Percentiles rank a stretch among this genome's conserved stretches.
phyloP scores from a whole-genome alignment of 2,888 invertebrate genomes.

The Xylota segnis region DNA sequence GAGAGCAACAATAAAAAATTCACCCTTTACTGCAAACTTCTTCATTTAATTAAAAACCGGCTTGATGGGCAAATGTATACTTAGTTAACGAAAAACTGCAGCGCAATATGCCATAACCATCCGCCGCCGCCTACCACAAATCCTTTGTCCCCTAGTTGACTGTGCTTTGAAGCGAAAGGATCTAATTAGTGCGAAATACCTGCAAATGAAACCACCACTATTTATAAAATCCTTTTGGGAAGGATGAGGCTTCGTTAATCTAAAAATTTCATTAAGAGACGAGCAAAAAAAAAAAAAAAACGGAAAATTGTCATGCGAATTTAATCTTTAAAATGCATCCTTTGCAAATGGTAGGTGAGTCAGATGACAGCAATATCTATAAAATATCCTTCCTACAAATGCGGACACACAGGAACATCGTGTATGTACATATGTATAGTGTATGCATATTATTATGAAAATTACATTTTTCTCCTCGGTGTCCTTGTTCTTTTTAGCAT shows the following conservation, averaged over 20 bases:
- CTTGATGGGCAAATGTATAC: conserved; percentile 59
- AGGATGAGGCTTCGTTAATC: conserved; percentile 64
- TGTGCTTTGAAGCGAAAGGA: conserved; percentile 64
- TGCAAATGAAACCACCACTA: conserved; percentile 69
- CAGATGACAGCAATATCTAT: conserved; percentile 34
- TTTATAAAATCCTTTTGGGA: conserved; percentile 66
- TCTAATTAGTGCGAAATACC: conserved; percentile 75
- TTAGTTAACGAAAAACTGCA: conserved; percentile 51
- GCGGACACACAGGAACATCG: not conserved
- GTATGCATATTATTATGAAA: conserved; percentile 14
- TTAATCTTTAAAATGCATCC: conserved; percentile 68
- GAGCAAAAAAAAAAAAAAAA: conserved; percentile 1
- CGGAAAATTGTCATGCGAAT: conserved; percentile 55
- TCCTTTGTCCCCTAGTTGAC: conserved; percentile 51
- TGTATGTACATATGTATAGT: not conserved
- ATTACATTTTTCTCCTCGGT: conserved; percentile 17
- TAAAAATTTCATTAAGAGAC: conserved; percentile 63
- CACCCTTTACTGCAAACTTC: conserved; percentile 42
- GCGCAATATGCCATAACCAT: conserved; percentile 29
- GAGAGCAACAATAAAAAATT: conserved; percentile 54
- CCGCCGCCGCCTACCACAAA: conserved; percentile 40
- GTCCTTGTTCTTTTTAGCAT: conserved; percentile 34
- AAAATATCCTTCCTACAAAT: conserved; percentile 21
- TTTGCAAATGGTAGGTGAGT: conserved; percentile 34
- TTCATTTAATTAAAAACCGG: conserved; percentile 68